Evolutionary conservation across 2,888 invertebrate genomes (phyloP).

Genomic region (Hesperia comma): DNA sequence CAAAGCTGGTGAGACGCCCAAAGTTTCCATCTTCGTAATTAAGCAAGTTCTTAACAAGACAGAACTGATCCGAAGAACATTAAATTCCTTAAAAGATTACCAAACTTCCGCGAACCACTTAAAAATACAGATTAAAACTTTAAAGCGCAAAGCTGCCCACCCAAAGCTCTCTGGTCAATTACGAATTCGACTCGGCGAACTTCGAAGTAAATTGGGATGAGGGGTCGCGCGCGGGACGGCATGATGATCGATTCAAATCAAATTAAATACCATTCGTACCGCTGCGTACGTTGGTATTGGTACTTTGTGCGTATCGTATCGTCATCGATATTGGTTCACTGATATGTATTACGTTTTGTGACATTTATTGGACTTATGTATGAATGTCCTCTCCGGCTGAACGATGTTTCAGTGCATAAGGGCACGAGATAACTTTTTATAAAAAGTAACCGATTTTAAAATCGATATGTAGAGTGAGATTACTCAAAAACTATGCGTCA

Average conservation of each 20-base stretch:
- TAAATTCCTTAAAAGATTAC: constrained; percentile 26
- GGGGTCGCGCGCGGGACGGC: neutral
- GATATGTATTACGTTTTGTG: too few relatives aligned
- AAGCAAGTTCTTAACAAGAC: constrained; percentile 16
- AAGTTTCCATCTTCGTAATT: constrained; percentile 10
- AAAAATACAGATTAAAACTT: constrained; percentile 35
- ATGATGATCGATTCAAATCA: constrained; percentile 1
- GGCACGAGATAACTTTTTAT: too few relatives aligned
- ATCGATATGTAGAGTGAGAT: too few relatives aligned
- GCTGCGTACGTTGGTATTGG: too few relatives aligned
- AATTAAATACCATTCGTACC: neutral
- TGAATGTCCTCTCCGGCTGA: too few relatives aligned
- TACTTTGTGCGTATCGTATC: too few relatives aligned
- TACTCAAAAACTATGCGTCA: too few relatives aligned
- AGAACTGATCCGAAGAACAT: constrained; percentile 19
- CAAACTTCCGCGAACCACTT: constrained; percentile 29
- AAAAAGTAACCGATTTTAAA: too few relatives aligned
- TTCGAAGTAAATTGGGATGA: constrained; percentile 29
- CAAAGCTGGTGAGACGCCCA: neutral
- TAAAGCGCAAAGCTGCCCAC: constrained; percentile 26
- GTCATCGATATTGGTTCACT: too few relatives aligned
- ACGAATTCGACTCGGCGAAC: constrained; percentile 20
- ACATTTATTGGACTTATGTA: too few relatives aligned
- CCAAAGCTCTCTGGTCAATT: constrained; percentile 30
- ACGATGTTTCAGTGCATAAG: too few relatives aligned